These are phyloP conservation scores for Cataglyphis rosenhaueri DNA, from an alignment of 2,888 invertebrate genomes.

Conservation along the genomic window DNA sequence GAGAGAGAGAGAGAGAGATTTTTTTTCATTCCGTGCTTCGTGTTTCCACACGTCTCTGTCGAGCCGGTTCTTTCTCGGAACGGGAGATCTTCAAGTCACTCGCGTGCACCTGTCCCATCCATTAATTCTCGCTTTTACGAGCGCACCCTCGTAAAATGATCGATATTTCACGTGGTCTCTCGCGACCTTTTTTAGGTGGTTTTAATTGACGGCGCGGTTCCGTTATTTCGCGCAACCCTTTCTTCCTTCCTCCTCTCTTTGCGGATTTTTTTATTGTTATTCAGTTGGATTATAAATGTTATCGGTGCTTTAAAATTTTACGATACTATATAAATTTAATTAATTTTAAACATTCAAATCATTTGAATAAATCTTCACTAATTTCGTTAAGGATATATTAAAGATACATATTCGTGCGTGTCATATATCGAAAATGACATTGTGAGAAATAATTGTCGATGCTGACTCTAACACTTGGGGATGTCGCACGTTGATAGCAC, in stretches of 20 bases:
- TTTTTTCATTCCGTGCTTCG: constrained; percentile 7
- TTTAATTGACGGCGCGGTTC: constrained; percentile 38
- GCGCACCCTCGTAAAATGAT: constrained; percentile 45
- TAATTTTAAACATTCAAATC: not conserved
- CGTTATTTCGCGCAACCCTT: not conserved
- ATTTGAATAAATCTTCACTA: not conserved
- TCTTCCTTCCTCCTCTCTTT: not conserved
- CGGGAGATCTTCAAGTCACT: constrained; percentile 38
- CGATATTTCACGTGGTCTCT: constrained; percentile 23
- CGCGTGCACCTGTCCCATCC: constrained; percentile 50
- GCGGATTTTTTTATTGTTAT: constrained; percentile 22
- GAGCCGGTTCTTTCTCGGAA: constrained; percentile 28
- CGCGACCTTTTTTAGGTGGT: constrained; percentile 32
- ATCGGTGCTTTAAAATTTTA: not conserved
- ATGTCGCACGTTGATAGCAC: constrained; percentile 29
- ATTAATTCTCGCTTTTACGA: constrained; percentile 50
- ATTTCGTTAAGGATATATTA: not conserved
- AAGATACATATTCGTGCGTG: not conserved
- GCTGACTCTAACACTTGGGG: not conserved
- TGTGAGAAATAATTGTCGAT: constrained; percentile 12
- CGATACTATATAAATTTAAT: not conserved
- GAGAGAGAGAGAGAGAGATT: not conserved
- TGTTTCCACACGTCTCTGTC: constrained; percentile 49
- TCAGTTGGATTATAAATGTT: constrained; percentile 15
- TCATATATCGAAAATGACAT: not conserved